Conservation (phyloP, 2,797 vertebrate genomes). For the Myiotriccus ornatus region DNA sequence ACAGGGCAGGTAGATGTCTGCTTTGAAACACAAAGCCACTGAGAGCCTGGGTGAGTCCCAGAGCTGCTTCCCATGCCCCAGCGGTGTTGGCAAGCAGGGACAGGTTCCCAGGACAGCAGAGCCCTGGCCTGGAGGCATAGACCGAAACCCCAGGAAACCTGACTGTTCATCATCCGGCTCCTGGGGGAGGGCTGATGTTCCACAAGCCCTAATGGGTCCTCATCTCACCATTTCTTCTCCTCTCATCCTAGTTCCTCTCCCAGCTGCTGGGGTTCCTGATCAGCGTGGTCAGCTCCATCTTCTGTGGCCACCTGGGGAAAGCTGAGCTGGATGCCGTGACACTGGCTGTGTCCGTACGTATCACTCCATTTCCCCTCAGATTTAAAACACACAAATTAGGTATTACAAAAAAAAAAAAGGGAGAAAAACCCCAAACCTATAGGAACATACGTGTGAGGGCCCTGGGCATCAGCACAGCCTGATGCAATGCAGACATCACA, state of each 20-base stretch:
- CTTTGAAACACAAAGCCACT: neutral
- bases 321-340: slow-evolving; percentile 81
- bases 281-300: slow-evolving; percentile 83
- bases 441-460: neutral
- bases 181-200: neutral
- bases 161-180: neutral
- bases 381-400: neutral
- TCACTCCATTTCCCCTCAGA: neutral
- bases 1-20: neutral
- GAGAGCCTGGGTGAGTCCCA: rapidly evolving
- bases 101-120: neutral
- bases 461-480: neutral
- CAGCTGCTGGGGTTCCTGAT: slow-evolving; percentile 79
- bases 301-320: slow-evolving; percentile 88
- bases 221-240: neutral
- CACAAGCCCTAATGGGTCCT: neutral
- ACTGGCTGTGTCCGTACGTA: slow-evolving; percentile 81
- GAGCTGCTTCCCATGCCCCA: neutral
- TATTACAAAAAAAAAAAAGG: neutral
- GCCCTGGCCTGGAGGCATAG: neutral
- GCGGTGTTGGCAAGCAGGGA: neutral
- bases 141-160: neutral
- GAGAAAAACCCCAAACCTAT: rapidly evolving
- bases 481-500: rapidly evolving
- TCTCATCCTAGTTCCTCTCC: slow-evolving; percentile 74